Conservation (phyloP, 2,888 invertebrate species). For the Crepidodera aurea region DNA sequence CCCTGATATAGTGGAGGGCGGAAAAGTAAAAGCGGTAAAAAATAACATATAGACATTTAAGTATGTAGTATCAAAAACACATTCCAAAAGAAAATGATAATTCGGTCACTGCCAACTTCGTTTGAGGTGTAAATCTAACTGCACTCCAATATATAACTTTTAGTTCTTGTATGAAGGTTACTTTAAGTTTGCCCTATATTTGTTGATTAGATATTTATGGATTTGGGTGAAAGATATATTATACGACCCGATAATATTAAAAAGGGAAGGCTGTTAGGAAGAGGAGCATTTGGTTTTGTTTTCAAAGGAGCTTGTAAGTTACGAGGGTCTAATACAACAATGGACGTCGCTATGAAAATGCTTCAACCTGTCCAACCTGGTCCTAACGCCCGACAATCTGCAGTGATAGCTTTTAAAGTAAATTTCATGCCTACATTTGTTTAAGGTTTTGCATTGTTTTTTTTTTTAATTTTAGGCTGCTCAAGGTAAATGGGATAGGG, state of each 20-base stretch:
- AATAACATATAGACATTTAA: too few species aligned
- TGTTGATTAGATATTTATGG: constrained; percentile 76
- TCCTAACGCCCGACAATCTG: constrained; percentile 71
- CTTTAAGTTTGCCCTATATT: background rate
- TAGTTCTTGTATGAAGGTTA: too few species aligned
- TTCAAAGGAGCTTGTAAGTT: constrained; percentile 80
- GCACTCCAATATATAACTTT: too few species aligned
- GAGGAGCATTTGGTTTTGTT: constrained; percentile 99
- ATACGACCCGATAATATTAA: constrained; percentile 85
- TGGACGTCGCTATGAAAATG: constrained; percentile 93
- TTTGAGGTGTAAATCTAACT: too few species aligned
- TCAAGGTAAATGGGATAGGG: constrained; percentile 93
- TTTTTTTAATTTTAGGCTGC: constrained; percentile 45
- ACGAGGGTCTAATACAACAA: constrained; percentile 65
- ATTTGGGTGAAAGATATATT: constrained; percentile 82
- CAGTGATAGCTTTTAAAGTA: constrained; percentile 61
- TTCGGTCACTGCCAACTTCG: too few species aligned
- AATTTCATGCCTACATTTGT: too few species aligned
- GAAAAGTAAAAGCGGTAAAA: too few species aligned
- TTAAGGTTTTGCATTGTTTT: background rate
- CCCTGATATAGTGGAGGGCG: too few species aligned
- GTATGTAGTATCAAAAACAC: too few species aligned
- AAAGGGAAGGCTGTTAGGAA: constrained; percentile 79
- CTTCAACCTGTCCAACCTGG: constrained; percentile 93
- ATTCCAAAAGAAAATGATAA: too few species aligned